Percentiles rank a stretch among this genome's conserved stretches.
Evolutionary conservation across 2,888 invertebrate genomes (phyloP).

Genomic region (Iselma pallidipennis): DNA sequence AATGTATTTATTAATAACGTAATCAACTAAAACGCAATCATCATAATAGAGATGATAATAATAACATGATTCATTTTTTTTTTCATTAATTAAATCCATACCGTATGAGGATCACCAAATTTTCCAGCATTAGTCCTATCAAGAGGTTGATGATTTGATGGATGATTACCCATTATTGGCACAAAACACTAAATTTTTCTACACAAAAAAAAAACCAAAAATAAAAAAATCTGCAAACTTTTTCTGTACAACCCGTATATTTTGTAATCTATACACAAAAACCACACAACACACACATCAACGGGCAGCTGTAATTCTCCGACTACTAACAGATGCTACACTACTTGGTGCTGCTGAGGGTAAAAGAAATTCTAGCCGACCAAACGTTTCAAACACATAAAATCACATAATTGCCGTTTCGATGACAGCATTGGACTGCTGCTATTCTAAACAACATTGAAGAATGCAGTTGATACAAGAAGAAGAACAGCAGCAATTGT

Average conservation of each 20-base stretch:
- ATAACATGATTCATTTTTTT: not conserved
- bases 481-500: no score
- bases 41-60: not conserved
- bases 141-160: slow-evolving; percentile 82
- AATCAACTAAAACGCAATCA: no score
- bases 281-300: slow-evolving; percentile 16
- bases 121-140: slow-evolving; percentile 66
- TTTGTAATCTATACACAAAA: slow-evolving; percentile 21
- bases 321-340: slow-evolving; percentile 45
- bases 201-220: slow-evolving; percentile 25
- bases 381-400: slow-evolving; percentile 19
- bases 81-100: slow-evolving; percentile 40
- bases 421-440: slow-evolving; percentile 8
- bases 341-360: slow-evolving; percentile 45
- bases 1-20: no score
- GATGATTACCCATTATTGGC: slow-evolving; percentile 81
- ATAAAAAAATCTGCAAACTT: slow-evolving; percentile 23
- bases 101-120: slow-evolving; percentile 55
- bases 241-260: slow-evolving; percentile 27
- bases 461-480: slow-evolving; percentile 32
- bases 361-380: slow-evolving; percentile 22
- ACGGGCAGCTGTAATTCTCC: slow-evolving; percentile 43
- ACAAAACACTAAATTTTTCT: slow-evolving; percentile 17
- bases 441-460: slow-evolving; percentile 8
- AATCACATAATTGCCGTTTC: slow-evolving; percentile 10